Conservation (phyloP, 2,888 invertebrate genomes). For the Tetranychus truncatus region DNA sequence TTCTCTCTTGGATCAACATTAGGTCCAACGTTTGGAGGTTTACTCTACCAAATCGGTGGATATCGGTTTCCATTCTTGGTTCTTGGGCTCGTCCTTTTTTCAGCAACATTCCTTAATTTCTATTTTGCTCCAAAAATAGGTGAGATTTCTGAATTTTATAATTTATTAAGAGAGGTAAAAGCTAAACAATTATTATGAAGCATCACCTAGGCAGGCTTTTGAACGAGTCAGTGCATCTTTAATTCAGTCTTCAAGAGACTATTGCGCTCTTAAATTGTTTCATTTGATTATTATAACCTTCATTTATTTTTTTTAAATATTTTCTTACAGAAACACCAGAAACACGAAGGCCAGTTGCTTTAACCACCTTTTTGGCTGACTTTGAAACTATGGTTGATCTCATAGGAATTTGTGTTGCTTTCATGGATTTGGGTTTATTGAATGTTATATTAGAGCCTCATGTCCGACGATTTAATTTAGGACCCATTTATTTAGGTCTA, state of each 20-base stretch:
- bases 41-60: constrained; percentile 46
- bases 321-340: background rate
- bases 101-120: constrained; percentile 37
- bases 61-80: constrained; percentile 62
- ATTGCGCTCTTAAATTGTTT: too few species aligned
- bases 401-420: background rate
- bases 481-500: constrained; percentile 50
- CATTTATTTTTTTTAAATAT: background rate
- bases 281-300: background rate
- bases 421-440: background rate
- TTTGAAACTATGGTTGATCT: background rate
- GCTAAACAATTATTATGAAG: too few species aligned
- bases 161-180: too few species aligned
- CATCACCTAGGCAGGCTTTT: too few species aligned
- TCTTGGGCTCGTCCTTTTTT: constrained; percentile 52
- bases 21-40: constrained; percentile 73
- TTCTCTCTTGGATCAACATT: constrained; percentile 70
- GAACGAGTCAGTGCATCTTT: too few species aligned
- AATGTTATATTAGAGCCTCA: constrained; percentile 72
- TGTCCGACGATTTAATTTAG: constrained; percentile 43
- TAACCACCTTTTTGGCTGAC: background rate
- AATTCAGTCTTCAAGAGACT: too few species aligned
- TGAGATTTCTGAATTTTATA: background rate
- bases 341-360: background rate
- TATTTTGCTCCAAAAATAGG: background rate